Percentiles rank a stretch among this genome's conserved stretches.
phyloP scores from a whole-genome alignment of 2,797 vertebrate species.

The Chaenodraco wilsoni region DNA sequence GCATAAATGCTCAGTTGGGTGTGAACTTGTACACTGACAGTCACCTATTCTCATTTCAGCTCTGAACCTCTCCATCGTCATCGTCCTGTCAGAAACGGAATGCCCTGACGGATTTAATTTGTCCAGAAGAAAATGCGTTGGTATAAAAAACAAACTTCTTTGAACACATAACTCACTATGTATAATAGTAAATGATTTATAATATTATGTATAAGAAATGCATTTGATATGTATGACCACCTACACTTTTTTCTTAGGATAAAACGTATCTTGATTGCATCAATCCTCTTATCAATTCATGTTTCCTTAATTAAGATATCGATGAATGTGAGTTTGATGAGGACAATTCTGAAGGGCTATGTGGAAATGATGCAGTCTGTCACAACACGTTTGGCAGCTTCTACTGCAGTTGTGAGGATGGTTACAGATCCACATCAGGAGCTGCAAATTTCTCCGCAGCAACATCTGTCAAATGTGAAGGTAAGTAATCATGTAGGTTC shows the following conservation, averaged over 20 bases:
- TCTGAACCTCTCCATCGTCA: neutral
- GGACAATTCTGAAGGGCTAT: rapidly evolving
- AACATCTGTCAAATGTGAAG: rapidly evolving
- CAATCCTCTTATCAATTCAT: conserved; percentile 2
- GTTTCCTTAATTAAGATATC: conserved; percentile 17
- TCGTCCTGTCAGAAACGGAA: rapidly evolving
- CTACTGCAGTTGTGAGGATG: conserved; percentile 61
- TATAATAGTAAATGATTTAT: neutral
- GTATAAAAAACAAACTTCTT: conserved; percentile 52
- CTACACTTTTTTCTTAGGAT: neutral
- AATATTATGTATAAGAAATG: neutral
- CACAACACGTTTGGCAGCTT: conserved; percentile 51
- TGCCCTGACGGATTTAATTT: rapidly evolving
- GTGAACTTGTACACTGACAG: conserved; percentile 19
- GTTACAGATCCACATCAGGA: neutral
- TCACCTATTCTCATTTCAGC: conserved; percentile 58
- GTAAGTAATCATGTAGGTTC: conserved; percentile 42
- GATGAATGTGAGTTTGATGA: conserved; percentile 47
- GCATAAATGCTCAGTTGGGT: neutral
- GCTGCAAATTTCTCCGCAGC: rapidly evolving
- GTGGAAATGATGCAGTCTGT: conserved; percentile 30
- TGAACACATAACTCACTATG: neutral
- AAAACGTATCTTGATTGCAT: neutral
- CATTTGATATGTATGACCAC: neutral
- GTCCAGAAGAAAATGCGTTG: rapidly evolving